phyloP scores from a whole-genome alignment of 2,888 invertebrate species.

The Campoletis raptor region DNA sequence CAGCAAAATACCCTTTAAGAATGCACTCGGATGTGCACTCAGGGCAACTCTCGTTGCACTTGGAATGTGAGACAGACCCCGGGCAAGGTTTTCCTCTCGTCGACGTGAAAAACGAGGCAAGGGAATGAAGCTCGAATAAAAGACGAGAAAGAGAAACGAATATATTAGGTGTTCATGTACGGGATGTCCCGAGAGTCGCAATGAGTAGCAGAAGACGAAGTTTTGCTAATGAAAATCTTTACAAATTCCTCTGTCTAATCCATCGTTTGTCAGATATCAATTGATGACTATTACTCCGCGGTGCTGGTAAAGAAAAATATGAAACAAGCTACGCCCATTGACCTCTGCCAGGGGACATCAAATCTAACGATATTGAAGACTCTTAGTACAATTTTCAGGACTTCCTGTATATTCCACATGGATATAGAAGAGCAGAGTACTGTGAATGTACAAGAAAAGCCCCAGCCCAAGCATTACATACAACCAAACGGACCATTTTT shows the following conservation, averaged over 20 bases:
- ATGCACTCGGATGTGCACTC: constrained; percentile 66
- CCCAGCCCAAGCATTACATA: constrained; percentile 38
- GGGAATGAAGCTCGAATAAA: constrained; percentile 33
- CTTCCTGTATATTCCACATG: background rate
- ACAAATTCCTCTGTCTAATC: background rate
- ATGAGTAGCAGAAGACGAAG: background rate
- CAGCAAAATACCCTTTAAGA: constrained; percentile 62
- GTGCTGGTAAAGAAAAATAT: background rate
- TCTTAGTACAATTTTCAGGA: background rate
- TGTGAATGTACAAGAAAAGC: constrained; percentile 41
- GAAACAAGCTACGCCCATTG: background rate
- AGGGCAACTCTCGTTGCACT: constrained; percentile 55
- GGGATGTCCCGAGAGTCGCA: background rate
- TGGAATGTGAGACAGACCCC: constrained; percentile 54
- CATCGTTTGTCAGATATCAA: background rate
- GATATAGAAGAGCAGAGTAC: background rate
- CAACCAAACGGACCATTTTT: constrained; percentile 59
- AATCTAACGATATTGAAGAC: background rate
- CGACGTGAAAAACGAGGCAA: constrained; percentile 58
- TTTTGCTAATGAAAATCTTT: background rate
- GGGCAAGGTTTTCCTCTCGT: constrained; percentile 50
- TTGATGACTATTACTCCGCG: background rate
- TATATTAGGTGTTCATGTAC: constrained; percentile 28
- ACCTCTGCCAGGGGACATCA: background rate
- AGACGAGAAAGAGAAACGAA: constrained; percentile 47